These are phyloP conservation scores for Tamandua tetradactyla DNA, from an alignment of 2,797 vertebrate species.

Conservation along the genomic window DNA sequence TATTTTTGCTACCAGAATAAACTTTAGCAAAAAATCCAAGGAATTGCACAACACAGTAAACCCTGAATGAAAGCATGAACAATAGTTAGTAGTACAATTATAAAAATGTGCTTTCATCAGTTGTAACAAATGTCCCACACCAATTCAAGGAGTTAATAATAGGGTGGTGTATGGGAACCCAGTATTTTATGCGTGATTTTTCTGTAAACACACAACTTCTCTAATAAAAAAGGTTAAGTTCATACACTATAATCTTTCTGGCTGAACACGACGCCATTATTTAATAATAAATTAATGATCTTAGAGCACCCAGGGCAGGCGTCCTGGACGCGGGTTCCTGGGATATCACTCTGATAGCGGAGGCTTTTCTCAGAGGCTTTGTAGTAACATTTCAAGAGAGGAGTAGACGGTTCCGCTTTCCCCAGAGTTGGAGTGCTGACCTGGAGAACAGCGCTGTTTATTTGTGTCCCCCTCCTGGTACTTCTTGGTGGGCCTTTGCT, in stretches of 20 bases:
- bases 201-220: too few relatives aligned
- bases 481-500: accelerated
- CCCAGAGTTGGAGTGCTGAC: background rate
- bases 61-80: too few relatives aligned
- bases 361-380: background rate
- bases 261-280: background rate
- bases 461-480: background rate
- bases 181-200: too few relatives aligned
- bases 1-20: too few relatives aligned
- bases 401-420: background rate
- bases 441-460: background rate
- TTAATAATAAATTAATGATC: background rate
- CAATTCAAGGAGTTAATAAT: too few relatives aligned
- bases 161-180: too few relatives aligned
- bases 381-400: background rate
- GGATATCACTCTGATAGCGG: background rate
- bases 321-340: background rate
- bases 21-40: too few relatives aligned
- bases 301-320: background rate
- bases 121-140: too few relatives aligned
- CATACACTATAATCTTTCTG: background rate
- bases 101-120: too few relatives aligned
- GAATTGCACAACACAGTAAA: too few relatives aligned
- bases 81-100: too few relatives aligned
- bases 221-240: background rate